These are phyloP conservation scores for Plemyria rubiginata DNA, from an alignment of 2,888 invertebrate genomes.

Conservation along the genomic window DNA sequence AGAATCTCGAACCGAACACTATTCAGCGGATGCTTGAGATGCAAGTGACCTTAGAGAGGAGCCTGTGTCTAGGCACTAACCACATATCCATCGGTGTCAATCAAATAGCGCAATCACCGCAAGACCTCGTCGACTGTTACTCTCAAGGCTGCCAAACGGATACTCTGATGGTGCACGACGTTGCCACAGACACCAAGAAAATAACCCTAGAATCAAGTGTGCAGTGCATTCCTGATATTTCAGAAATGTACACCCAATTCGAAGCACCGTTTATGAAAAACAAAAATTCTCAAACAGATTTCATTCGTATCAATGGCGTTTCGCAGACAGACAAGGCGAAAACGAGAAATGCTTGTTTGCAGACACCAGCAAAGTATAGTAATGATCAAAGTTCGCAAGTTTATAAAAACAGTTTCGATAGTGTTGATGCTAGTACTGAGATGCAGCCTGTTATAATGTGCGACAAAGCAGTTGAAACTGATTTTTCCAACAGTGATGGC, in stretches of 20 bases:
- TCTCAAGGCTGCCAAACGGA: constrained; percentile 79
- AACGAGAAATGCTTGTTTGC: constrained; percentile 58
- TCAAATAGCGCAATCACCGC: constrained; percentile 69
- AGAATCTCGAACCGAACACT: constrained; percentile 62
- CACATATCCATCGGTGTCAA: constrained; percentile 71
- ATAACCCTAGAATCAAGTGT: constrained; percentile 70
- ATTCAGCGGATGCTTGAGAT: constrained; percentile 73
- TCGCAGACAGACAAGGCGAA: constrained; percentile 71
- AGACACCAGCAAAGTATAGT: constrained; percentile 59
- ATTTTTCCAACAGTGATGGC: constrained; percentile 24
- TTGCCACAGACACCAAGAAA: constrained; percentile 70
- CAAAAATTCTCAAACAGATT: constrained; percentile 68
- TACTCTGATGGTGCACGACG: constrained; percentile 68
- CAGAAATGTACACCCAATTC: constrained; percentile 75
- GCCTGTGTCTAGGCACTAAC: constrained; percentile 67
- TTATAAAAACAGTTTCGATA: constrained; percentile 45
- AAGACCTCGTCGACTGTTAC: constrained; percentile 65
- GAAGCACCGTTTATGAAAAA: constrained; percentile 67
- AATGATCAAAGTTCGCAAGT: constrained; percentile 62
- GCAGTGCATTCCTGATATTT: constrained; percentile 62
- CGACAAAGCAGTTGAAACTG: constrained; percentile 49
- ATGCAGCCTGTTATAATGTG: constrained; percentile 47
- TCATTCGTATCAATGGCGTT: constrained; percentile 51
- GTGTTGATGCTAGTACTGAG: constrained; percentile 58
- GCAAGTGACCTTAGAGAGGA: constrained; percentile 74